Base-by-base conservation (phyloP, 1,140 invertebrate genomes). In the Pachypeltis micranthus region DNA sequence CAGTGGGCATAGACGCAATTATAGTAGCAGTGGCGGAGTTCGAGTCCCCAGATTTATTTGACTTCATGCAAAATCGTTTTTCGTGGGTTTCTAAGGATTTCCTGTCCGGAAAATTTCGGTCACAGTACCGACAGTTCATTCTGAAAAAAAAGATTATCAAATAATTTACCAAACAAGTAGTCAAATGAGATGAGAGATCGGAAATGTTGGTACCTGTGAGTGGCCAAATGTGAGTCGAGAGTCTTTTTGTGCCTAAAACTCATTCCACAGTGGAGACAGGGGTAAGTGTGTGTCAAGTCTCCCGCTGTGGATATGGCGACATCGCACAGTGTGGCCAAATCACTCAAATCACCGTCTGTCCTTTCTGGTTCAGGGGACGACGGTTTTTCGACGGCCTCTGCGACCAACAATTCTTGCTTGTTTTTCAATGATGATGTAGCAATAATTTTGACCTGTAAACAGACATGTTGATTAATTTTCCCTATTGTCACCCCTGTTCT, bases 321-420 rank as follows among this genome's bases (percentile, higher is more conserved):
- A 66, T 68, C 65, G 47, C 67, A 68, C 24, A 68, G 61, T 23
- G 67, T 66, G 0, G 65, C 63, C 29, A 68, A 66, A 56, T 66
- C 65, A 54, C 65, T 68, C n/a, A 68, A 54, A 55, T 65, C 64
- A 25, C 64, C 47, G 26, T 56, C 47, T 39, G 57, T 59, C 29
- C 26, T 34, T 60, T 64, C 61, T 25, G 66, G 28, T 54, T 63
- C 56, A 3, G 63, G 61, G 24, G 63, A 54, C 10, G 24, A 23
- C 4, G 47, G 47, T n/a, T 14, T 51, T 14, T 44, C 39, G 4
- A 59, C 16, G 1, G 47, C 16, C 27, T 62, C 39, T 2, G 51
- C 23, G 12, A 54, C 27, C 39, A 44, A n/a, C 7, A 31, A 29
- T 21, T 63, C 51, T 34, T 57, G 51, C 29, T 65, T 65, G 16